Base-by-base conservation (phyloP, 2,797 vertebrate genomes). In the Sebastes hubbsi region DNA sequence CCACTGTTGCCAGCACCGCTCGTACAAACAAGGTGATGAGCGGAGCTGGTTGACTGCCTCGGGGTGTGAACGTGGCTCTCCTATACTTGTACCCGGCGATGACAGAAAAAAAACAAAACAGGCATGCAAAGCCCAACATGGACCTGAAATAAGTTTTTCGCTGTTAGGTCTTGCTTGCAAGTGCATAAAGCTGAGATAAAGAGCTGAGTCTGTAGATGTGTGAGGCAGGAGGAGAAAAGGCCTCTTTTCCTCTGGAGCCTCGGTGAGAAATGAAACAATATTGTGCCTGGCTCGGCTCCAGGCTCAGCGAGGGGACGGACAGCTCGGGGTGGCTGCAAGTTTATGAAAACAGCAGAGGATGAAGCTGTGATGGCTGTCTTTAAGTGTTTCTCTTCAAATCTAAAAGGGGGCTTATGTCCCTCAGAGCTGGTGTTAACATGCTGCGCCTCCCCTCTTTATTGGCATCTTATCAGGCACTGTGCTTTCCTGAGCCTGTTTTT, bases 311-410 rank as follows among this genome's bases (percentile, higher is more conserved):
- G 85, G 68, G 84, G 68, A 83, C 34, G 16, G 67, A 78, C 71
- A 54, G 75, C 72, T 84, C 2, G 34, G 88, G 84, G 86, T 83
- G 81, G 88, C 74, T 81, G 67, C 8, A 68, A 87, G 91, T 94
- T 94, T 91, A 92, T 88, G 84, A 91, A 93, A 94, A 92, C 91
- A 93, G 79, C 63, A 32, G 80, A 79, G 83, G 86, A 86, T 88
- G 80, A 75, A 85, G 82, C 79, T 55, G 74, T 69, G 85, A 85
- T 70, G 68, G 75, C 69, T 55, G 63, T 86, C 80, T 91, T 81
- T 74, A 68, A 84, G 69, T 79, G 82, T 74, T 81, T 72, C 81
- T 62, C 42, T 78, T 68, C 66, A 32, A 32, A 79, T 82, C 63
- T 79, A 76, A 80, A 84, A 84, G 71, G 63, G 79, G 78, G 84